A percentile compares a stretch with the other conserved stretches of the same genome.
phyloP scores from a whole-genome alignment of 2,113 vertebrate genomes.

The Sylvicapra grimmia region DNA sequence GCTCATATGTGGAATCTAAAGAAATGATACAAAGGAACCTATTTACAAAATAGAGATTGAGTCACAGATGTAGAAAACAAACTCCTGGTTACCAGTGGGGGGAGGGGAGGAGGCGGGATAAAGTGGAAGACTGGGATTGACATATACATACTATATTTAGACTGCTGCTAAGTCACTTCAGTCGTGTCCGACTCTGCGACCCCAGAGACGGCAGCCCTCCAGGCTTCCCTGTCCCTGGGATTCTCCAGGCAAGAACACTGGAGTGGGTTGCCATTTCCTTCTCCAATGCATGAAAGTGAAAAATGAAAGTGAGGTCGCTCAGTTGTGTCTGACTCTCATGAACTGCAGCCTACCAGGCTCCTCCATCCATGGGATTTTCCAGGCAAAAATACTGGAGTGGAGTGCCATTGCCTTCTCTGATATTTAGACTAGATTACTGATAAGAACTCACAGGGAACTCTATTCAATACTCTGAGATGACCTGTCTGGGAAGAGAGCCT shows the following conservation, averaged over 20 bases:
- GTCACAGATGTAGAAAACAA: not conserved
- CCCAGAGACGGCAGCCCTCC: no score
- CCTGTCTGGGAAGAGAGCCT: not conserved
- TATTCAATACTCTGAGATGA: not conserved
- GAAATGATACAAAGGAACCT: not conserved
- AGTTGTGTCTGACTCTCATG: no score
- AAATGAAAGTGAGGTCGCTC: no score
- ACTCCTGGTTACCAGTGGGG: not conserved
- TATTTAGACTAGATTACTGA: not conserved
- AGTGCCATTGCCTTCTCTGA: no score
- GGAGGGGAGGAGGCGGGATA: not conserved
- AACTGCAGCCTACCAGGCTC: no score
- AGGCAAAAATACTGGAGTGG: no score
- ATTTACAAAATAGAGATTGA: not conserved
- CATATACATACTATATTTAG: not conserved
- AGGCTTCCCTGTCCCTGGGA: no score
- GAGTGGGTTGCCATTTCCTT: no score
- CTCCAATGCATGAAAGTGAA: no score
- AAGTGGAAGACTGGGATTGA: not conserved
- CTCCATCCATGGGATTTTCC: no score
- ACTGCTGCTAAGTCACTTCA: not conserved
- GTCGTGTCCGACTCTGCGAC: no score
- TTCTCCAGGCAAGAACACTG: no score
- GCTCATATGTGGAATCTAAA: not conserved
- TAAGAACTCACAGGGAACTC: not conserved